Evolutionary conservation across 2,113 vertebrate species (phyloP).

Genomic region (Sturnira hondurensis): DNA sequence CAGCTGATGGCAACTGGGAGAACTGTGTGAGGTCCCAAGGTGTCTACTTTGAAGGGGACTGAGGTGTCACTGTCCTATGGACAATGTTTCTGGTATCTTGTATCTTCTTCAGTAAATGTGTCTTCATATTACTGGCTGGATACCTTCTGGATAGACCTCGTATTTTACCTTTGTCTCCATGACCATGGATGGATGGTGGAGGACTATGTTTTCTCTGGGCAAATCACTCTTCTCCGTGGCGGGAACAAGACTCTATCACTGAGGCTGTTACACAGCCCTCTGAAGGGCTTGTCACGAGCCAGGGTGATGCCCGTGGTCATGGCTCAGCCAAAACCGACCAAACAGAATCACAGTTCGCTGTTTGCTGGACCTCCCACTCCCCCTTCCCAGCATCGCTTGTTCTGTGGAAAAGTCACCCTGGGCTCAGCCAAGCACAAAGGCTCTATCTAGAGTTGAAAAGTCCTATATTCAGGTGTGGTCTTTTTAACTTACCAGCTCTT

Average conservation of each 20-base stretch:
- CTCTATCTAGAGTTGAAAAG: background rate
- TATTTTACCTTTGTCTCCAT: background rate
- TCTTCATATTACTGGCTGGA: too few relatives aligned
- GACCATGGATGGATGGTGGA: background rate
- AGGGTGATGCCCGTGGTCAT: background rate
- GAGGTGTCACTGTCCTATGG: too few relatives aligned
- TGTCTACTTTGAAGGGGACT: too few relatives aligned
- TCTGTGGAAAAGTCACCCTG: background rate
- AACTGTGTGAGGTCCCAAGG: too few relatives aligned
- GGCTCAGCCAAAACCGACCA: background rate
- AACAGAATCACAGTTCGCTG: background rate
- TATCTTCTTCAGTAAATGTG: too few relatives aligned
- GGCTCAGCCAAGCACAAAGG: background rate
- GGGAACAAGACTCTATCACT: background rate
- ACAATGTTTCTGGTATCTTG: too few relatives aligned
- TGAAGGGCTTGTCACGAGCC: background rate
- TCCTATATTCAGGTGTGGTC: background rate
- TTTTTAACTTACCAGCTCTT: background rate
- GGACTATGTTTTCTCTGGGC: background rate
- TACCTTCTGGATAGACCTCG: too few relatives aligned
- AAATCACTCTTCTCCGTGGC: background rate
- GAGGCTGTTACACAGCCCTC: background rate
- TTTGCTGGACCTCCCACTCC: background rate
- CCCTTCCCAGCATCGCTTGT: background rate
- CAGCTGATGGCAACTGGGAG: too few relatives aligned